phyloP scores from a whole-genome alignment of 2,113 vertebrate genomes.

The Tetraodon nigroviridis region DNA sequence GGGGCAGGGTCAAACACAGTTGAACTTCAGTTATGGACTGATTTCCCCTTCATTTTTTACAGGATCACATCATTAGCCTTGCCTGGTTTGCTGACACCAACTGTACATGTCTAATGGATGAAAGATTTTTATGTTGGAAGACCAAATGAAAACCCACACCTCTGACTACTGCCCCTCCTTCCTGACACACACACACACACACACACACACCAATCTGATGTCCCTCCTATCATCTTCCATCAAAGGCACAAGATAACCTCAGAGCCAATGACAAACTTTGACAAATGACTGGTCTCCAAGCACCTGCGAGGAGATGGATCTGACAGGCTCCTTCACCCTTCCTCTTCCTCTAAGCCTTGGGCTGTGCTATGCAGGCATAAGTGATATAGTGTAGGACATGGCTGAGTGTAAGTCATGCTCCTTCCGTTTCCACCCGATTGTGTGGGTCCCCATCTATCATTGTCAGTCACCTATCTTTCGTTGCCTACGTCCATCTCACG shows the following conservation, averaged over 20 bases:
- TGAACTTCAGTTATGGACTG: slow-evolving; percentile 59
- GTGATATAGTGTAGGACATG: slow-evolving; percentile 76
- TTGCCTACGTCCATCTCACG: slow-evolving; percentile 50
- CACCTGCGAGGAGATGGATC: slow-evolving; percentile 71
- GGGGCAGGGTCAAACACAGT: slow-evolving; percentile 24
- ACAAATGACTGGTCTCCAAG: slow-evolving; percentile 78
- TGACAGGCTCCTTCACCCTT: slow-evolving; percentile 80
- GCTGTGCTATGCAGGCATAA: slow-evolving; percentile 68
- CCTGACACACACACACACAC: slow-evolving; percentile 29
- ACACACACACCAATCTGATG: slow-evolving; percentile 50
- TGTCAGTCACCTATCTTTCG: slow-evolving; percentile 58
- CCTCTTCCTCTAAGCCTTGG: slow-evolving; percentile 71
- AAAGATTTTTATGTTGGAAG: slow-evolving; percentile 78
- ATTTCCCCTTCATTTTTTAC: slow-evolving; percentile 56
- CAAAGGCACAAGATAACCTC: slow-evolving; percentile 73
- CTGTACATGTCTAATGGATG: slow-evolving; percentile 64
- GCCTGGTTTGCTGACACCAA: slow-evolving; percentile 70
- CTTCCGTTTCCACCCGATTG: slow-evolving; percentile 72
- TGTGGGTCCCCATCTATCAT: slow-evolving; percentile 66
- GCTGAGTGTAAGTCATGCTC: slow-evolving; percentile 70
- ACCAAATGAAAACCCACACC: slow-evolving; percentile 67
- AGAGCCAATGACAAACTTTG: slow-evolving; percentile 78
- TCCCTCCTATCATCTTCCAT: slow-evolving; percentile 73
- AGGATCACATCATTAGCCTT: slow-evolving; percentile 72
- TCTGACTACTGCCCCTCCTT: slow-evolving; percentile 25